Evolutionary conservation across 2,797 vertebrate genomes (phyloP).

Genomic region (Notoglanidium macrostoma): DNA sequence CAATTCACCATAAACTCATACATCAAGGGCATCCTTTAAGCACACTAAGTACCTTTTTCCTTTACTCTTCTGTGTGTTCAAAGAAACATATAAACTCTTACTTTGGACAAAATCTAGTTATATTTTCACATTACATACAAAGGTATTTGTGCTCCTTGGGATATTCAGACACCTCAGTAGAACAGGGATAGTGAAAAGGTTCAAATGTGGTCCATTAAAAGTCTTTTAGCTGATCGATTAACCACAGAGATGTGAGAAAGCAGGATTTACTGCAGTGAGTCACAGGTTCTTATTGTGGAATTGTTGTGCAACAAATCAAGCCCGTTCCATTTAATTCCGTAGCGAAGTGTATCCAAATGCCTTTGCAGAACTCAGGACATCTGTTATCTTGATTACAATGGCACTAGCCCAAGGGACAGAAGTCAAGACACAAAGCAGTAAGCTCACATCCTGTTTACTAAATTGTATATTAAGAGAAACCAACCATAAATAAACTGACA

Average conservation of each 20-base stretch:
- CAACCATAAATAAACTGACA: neutral
- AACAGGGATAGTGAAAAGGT: neutral
- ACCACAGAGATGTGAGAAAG: neutral
- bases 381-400: neutral
- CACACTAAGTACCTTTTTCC: neutral
- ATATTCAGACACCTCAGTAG: neutral
- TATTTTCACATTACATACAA: neutral
- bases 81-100: neutral
- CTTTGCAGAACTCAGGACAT: neutral
- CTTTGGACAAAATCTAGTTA: neutral
- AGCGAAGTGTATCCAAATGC: neutral
- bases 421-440: neutral
- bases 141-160: neutral
- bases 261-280: constrained; percentile 15
- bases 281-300: neutral
- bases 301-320: neutral
- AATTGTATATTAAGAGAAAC: neutral
- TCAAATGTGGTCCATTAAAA: neutral
- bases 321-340: neutral
- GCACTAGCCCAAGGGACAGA: neutral
- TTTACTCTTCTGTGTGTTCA: neutral
- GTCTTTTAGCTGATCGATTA: neutral
- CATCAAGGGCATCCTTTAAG: too few species aligned
- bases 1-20: too few species aligned
- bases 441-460: constrained; percentile 11